Evolutionary conservation across 1,140 invertebrate genomes (phyloP), one percentile per base, ranked within the genome.

Genomic region (Drosophila carrolli): DNA sequence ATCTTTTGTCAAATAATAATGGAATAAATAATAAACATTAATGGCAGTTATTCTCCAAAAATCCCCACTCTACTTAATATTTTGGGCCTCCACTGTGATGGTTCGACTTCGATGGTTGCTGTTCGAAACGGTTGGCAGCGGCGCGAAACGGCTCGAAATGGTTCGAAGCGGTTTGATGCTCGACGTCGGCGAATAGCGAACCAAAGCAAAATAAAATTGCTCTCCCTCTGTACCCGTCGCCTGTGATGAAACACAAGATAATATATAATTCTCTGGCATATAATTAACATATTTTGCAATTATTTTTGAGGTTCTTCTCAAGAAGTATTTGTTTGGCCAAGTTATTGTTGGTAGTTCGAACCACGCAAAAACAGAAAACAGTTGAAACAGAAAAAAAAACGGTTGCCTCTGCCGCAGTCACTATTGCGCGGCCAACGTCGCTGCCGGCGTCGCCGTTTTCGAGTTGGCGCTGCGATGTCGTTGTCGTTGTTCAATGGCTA

Each of bases 401-500:
- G 23, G 44, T 19, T 46, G 38, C 29, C 10, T 27, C 47, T 44
- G 71, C 29, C 29, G 50, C 48, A 23, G 50, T 16, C 53, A n/a
- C 16, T 8, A 43, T 27, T 43, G 5, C 35, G 16, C 35, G 35
- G 71, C 35, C 51, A 51, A 27, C 27, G 61, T 37, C 77, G 75
- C 57, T 38, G 81, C 59, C 61, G 67, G 68, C 63, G 48, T 46
- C 51, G 53, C 63, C 43, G 59, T 41, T 44, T 41, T 56, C 41
- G 32, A 50, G 60, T 68, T 29, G 41, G 73, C 65, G 35, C 47
- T 43, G 50, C 80, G 78, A 73, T 79, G 81, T 70, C 59, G 81
- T 70, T 81, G 68, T 71, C 72, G 74, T 78, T 81, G 82, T 88
- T 60, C 70, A 88, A 76, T 67, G 83, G 65, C 81, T 81, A 78